phyloP scores from a whole-genome alignment of 1,140 invertebrate species.

The Drosophila kikkawai region DNA sequence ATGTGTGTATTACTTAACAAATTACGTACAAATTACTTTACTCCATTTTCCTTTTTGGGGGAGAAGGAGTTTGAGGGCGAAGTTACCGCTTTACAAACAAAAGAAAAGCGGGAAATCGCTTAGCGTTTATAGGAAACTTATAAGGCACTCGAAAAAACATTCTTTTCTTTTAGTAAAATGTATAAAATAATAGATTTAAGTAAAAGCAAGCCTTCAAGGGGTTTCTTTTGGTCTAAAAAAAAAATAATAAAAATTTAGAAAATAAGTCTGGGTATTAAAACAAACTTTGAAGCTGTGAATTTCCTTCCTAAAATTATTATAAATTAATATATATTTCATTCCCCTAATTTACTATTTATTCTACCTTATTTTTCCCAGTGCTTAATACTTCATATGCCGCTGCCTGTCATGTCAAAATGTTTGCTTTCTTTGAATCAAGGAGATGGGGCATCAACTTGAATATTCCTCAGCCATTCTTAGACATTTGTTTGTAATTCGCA shows the following conservation, averaged over 20 bases:
- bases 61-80: background rate
- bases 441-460: conserved; percentile 22
- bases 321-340: background rate
- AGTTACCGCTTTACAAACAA: conserved; percentile 11
- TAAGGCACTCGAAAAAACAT: conserved; percentile 2
- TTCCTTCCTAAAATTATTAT: background rate
- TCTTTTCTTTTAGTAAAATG: background rate
- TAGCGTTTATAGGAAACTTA: conserved; percentile 65
- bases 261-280: background rate
- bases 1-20: conserved; percentile 77
- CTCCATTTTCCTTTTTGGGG: conserved; percentile 18
- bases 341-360: background rate
- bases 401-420: conserved; percentile 62
- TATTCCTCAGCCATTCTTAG: conserved; percentile 51
- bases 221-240: too few species aligned
- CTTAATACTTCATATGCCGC: conserved; percentile 14
- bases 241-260: too few species aligned
- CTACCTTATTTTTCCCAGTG: background rate
- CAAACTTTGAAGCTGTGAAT: background rate
- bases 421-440: conserved; percentile 28
- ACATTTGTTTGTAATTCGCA: conserved; percentile 67
- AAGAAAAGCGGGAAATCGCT: conserved; percentile 67
- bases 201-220: background rate
- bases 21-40: conserved; percentile 83
- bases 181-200: background rate